Evolutionary conservation across 2,113 vertebrate genomes (phyloP).

Genomic region (Poeciliopsis occidentalis): DNA sequence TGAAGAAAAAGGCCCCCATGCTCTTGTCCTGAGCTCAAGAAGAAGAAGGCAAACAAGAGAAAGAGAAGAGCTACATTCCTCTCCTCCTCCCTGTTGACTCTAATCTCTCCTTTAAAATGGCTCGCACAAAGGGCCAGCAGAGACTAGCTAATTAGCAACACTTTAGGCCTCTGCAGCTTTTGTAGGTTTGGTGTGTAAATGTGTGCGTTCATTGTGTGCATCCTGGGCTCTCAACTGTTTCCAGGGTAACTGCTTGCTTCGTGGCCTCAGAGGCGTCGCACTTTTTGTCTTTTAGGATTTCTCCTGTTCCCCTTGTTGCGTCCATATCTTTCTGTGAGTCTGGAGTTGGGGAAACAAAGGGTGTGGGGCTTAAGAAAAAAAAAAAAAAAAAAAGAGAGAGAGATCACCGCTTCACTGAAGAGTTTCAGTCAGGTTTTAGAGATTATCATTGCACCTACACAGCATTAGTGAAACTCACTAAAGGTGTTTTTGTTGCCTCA

Average conservation of each 20-base stretch:
- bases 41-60: too few species aligned
- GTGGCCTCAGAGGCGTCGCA: conserved; percentile 70
- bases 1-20: too few species aligned
- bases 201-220: conserved; percentile 66
- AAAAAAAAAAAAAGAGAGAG: conserved; percentile 3
- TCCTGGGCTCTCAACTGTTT: too few species aligned
- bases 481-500: too few species aligned
- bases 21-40: too few species aligned
- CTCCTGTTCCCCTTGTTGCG: conserved; percentile 45
- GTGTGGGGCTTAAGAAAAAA: conserved; percentile 13
- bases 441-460: too few species aligned
- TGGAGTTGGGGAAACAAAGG: conserved; percentile 28
- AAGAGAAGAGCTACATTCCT: conserved; percentile 71
- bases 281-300: conserved; percentile 65
- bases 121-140: conserved; percentile 76
- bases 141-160: conserved; percentile 85
- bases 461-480: too few species aligned
- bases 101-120: conserved; percentile 82
- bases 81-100: conserved; percentile 81
- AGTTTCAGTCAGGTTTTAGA: too few species aligned
- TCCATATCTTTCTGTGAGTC: conserved; percentile 32
- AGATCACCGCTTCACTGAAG: background rate
- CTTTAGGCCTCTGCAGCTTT: conserved; percentile 80
- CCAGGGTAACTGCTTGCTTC: conserved; percentile 79
- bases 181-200: conserved; percentile 68